phyloP scores from a whole-genome alignment of 2,797 vertebrate species.

The Danio aesculapii region DNA sequence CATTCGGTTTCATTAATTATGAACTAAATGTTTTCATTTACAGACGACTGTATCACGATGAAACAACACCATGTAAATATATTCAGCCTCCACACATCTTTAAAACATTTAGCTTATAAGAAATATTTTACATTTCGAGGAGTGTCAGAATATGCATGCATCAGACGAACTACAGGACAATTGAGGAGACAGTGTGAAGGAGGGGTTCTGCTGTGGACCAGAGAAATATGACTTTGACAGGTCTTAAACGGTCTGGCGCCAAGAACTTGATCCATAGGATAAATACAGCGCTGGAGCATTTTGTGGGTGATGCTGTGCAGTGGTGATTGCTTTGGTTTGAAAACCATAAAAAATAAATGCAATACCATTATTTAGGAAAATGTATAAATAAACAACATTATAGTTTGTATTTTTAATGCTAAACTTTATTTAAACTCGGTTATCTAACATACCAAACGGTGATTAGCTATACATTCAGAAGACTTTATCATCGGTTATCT shows the following conservation, averaged over 20 bases:
- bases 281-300: conserved; percentile 85
- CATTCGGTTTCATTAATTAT: background rate
- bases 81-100: background rate
- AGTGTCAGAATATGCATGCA: background rate
- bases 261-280: conserved; percentile 89
- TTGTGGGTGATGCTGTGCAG: conserved; percentile 76
- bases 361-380: no score
- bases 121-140: background rate
- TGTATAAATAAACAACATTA: background rate
- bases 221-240: conserved; percentile 96
- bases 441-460: background rate
- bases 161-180: background rate
- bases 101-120: background rate
- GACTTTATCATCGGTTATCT: background rate
- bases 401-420: background rate
- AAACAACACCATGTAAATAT: background rate
- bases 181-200: conserved; percentile 22
- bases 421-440: background rate
- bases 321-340: conserved; percentile 25
- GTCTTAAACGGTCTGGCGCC: conserved; percentile 98
- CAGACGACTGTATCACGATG: background rate
- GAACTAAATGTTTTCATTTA: background rate
- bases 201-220: conserved; percentile 62
- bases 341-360: background rate
- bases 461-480: background rate